A percentile compares a stretch with the other conserved stretches of the same genome.
Conservation (phyloP, 1,140 invertebrate species). For the Nasonia longicornis region DNA sequence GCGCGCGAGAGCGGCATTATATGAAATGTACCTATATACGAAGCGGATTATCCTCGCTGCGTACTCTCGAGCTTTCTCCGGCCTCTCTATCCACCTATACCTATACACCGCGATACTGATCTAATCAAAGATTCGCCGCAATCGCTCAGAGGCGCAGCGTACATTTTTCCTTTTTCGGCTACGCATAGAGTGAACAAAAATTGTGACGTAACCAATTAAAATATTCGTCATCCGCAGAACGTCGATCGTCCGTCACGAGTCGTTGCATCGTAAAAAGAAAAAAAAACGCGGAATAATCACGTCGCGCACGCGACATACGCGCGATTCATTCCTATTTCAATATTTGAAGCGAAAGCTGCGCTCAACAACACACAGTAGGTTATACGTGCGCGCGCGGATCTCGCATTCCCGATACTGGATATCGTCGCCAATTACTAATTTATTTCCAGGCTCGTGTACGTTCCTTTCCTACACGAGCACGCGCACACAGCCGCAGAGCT, state of each 20-base stretch:
- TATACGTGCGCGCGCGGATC: constrained; percentile 1
- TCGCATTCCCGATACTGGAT: constrained; percentile 37
- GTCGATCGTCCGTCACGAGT: background rate
- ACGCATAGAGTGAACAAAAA: background rate
- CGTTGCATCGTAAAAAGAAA: background rate
- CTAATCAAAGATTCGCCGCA: constrained; percentile 14
- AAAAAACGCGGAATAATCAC: background rate
- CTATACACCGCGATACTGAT: background rate
- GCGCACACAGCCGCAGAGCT: background rate
- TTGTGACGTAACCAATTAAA: background rate
- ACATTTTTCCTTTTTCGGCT: background rate
- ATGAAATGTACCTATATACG: constrained; percentile 49
- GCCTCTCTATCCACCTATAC: background rate
- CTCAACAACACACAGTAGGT: background rate
- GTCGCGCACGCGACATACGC: background rate
- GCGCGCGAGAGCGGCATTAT: constrained; percentile 37
- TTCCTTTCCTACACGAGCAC: background rate
- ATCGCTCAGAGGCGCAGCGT: background rate
- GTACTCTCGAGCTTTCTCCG: background rate
- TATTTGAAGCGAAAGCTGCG: background rate
- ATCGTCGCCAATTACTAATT: constrained; percentile 58
- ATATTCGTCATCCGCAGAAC: background rate
- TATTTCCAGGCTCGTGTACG: constrained; percentile 48
- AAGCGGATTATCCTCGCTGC: constrained; percentile 51
- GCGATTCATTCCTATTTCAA: constrained; percentile 17